Base-by-base conservation (phyloP, 2,888 invertebrate species). In the Parnassius glacialis region DNA sequence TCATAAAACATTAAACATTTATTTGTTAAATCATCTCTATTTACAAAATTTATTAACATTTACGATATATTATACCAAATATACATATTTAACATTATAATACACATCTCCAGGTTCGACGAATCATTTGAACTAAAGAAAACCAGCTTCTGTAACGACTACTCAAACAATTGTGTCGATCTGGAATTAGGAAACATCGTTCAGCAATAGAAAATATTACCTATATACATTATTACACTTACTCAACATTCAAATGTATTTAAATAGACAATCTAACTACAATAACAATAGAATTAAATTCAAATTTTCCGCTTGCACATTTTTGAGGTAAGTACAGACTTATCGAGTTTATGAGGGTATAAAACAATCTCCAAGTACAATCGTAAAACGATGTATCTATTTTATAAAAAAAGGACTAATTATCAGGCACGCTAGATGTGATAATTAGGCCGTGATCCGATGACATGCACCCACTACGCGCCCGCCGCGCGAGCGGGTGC, bases 21-120 rank as follows among this genome's bases (percentile, higher is more conserved):
- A 81, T 80, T 75, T 79, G 70, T 66, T 75, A 76, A 73, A 74
- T 74, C 69, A 71, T 68, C 62, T 70, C 65, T 79, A 80, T 78
- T 73, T 80, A 81, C 76, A 80, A 79, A 79, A 77, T 76, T 75
- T 72, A 72, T 71, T 70, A 62, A 70, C 70, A 59, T 73, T 52
- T 66, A 68, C 69, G 65, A 68, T 67, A 70, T 68, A 68, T 69
- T 53, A 68, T 67, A 67, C 68, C 34, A 34, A 34, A 34, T 34
- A 34, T 34, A 34, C 7, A 34, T 34, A 34, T 7, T 20, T 34
- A 34, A 34, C 34, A 7, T 34, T 34, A 7, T 34, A 34, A 34
- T 7, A 34, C 7, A 34, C 34, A 34, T 5, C 3, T 34, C 34
- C 34, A 34, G 34, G 34, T 34, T 1, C 34, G 34, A 34, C 7